Conservation (phyloP, 2,888 invertebrate species). For the Drosophila maculinotata region DNA sequence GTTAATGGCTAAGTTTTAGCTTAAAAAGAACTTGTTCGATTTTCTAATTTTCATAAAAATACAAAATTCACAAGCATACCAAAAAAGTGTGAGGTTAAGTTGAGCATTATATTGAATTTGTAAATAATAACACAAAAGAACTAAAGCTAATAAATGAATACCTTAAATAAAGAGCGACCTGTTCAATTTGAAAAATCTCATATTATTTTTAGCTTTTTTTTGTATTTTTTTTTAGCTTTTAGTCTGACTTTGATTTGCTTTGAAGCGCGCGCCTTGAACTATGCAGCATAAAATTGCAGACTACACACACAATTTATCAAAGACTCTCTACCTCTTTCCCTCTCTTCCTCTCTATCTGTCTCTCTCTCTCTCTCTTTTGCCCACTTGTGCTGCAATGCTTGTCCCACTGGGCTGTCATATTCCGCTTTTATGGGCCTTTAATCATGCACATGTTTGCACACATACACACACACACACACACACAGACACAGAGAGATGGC, state of each 20-base stretch:
- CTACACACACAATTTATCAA: conserved; percentile 6
- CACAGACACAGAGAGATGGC: background rate
- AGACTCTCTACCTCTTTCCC: background rate
- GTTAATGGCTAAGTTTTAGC: too few species aligned
- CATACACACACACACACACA: conserved; percentile 14
- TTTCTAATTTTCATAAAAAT: too few species aligned
- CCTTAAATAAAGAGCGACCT: too few species aligned
- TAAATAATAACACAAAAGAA: too few species aligned
- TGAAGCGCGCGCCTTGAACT: conserved; percentile 47
- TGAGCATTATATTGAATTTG: too few species aligned
- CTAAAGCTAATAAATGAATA: too few species aligned
- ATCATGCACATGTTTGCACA: conserved; percentile 57
- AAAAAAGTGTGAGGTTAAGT: too few species aligned
- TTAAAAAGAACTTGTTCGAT: too few species aligned
- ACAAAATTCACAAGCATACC: too few species aligned
- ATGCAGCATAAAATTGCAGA: conserved; percentile 43
- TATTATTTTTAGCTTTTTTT: background rate
- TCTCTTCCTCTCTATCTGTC: too few species aligned
- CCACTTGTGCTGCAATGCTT: conserved; percentile 1
- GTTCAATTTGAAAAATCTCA: too few species aligned
- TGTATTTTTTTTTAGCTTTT: background rate
- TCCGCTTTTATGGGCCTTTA: conserved; percentile 48
- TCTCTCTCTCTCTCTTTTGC: background rate
- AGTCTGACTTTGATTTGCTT: conserved; percentile 28
- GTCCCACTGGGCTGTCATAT: conserved; percentile 36